A percentile compares a stretch with the other conserved stretches of the same genome.
Evolutionary conservation across 2,113 vertebrate genomes (phyloP).

Genomic region (Poeciliopsis occidentalis): DNA sequence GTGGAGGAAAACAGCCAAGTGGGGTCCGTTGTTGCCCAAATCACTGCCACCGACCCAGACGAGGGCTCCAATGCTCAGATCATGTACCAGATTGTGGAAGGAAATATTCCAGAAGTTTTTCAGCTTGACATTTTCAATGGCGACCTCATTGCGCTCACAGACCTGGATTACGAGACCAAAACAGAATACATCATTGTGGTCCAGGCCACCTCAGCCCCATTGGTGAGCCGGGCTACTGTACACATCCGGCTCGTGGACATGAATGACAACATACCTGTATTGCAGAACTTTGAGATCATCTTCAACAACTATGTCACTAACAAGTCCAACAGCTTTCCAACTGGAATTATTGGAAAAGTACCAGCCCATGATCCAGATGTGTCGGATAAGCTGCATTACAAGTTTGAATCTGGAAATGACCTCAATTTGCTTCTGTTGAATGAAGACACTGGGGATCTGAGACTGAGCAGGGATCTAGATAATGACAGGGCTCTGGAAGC

Average conservation of each 20-base stretch:
- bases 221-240: conserved; percentile 93
- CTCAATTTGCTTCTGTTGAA: conserved; percentile 89
- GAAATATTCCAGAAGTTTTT: conserved; percentile 93
- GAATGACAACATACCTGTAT: conserved; percentile 89
- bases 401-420: conserved; percentile 93
- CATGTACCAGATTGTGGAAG: conserved; percentile 97
- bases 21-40: conserved; percentile 89
- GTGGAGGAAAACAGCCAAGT: conserved; percentile 92
- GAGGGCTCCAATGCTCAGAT: conserved; percentile 96
- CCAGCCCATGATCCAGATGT: conserved; percentile 94
- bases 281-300: conserved; percentile 95
- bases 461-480: conserved; percentile 90
- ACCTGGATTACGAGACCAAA: conserved; percentile 91
- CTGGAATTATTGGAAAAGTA: conserved; percentile 92
- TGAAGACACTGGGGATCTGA: conserved; percentile 88
- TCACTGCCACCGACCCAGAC: conserved; percentile 89
- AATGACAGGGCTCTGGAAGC: conserved; percentile 94
- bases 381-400: conserved; percentile 90
- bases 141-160: conserved; percentile 88
- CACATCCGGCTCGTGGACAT: conserved; percentile 89
- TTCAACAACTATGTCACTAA: conserved; percentile 98
- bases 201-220: conserved; percentile 94
- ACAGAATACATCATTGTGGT: conserved; percentile 93
- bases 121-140: conserved; percentile 93
- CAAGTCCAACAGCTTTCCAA: conserved; percentile 95